Percentiles rank a stretch among this genome's conserved stretches.
Evolutionary conservation across 2,113 vertebrate genomes (phyloP).

Genomic region (Chelonoidis abingdonii): DNA sequence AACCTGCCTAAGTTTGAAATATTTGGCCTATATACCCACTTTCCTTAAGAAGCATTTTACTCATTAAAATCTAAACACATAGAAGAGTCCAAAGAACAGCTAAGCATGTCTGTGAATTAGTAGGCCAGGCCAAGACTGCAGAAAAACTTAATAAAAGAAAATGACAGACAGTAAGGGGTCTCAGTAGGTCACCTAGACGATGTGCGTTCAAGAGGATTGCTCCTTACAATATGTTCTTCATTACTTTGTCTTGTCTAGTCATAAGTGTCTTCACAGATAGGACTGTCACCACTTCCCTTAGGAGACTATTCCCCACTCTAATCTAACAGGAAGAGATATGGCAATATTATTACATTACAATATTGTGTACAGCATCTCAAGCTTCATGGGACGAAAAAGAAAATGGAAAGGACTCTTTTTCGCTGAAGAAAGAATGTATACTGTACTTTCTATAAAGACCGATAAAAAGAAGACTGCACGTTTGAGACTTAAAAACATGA

Average conservation of each 20-base stretch:
- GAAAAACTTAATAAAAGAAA: not conserved
- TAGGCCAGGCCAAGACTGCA: not conserved
- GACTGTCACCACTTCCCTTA: not conserved
- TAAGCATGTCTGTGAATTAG: not conserved
- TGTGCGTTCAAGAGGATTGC: not conserved
- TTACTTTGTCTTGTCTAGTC: not conserved
- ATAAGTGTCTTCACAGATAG: not conserved
- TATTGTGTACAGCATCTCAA: not conserved
- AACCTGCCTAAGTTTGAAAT: not conserved
- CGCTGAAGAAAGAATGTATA: fast-evolving
- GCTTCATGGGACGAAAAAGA: not conserved
- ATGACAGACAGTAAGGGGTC: not conserved
- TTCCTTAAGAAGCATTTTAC: not conserved
- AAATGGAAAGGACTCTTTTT: fast-evolving
- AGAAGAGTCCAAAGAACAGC: conserved; percentile 15
- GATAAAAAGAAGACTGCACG: not conserved
- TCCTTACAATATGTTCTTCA: not conserved
- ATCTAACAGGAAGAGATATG: not conserved
- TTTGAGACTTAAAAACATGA: not conserved
- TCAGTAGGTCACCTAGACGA: conserved; percentile 2
- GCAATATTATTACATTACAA: not conserved
- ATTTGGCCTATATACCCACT: not conserved
- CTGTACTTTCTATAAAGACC: not conserved
- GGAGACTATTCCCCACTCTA: not conserved
- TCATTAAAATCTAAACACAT: not conserved